A percentile compares a stretch with the other conserved stretches of the same genome.
Conservation (phyloP, 2,797 vertebrate species). For the Synaphobranchus kaupii region DNA sequence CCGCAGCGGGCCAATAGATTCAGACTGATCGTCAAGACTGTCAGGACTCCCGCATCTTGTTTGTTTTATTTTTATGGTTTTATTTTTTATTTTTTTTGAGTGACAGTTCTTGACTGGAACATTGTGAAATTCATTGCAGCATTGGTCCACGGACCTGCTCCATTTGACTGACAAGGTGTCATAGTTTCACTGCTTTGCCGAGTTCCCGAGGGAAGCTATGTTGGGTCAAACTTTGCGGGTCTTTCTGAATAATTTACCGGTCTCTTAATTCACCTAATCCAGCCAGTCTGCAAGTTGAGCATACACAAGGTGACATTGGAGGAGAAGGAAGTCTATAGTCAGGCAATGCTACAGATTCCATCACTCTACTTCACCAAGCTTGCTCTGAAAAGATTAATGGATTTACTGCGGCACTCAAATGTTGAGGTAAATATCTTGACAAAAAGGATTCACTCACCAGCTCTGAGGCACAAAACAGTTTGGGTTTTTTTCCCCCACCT, state of each 20-base stretch:
- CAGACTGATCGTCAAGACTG: background rate
- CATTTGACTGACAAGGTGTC: background rate
- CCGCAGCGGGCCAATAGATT: background rate
- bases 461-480: background rate
- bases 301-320: background rate
- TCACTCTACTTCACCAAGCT: background rate
- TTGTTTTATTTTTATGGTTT: background rate
- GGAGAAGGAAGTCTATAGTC: background rate
- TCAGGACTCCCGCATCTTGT: background rate
- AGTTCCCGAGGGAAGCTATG: background rate
- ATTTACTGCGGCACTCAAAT: background rate
- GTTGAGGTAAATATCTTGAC: background rate
- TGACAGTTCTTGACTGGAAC: slow-evolving; percentile 9
- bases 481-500: background rate
- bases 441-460: background rate
- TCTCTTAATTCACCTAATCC: background rate
- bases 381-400: background rate
- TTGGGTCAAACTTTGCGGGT: background rate
- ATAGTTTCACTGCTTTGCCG: background rate
- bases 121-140: background rate
- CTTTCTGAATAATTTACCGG: background rate
- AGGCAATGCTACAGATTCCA: background rate
- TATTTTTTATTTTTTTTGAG: background rate
- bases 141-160: background rate
- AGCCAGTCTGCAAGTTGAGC: background rate